These are phyloP conservation scores for Leptopilina myrica DNA, from an alignment of 2,888 invertebrate species.

Conservation along the genomic window DNA sequence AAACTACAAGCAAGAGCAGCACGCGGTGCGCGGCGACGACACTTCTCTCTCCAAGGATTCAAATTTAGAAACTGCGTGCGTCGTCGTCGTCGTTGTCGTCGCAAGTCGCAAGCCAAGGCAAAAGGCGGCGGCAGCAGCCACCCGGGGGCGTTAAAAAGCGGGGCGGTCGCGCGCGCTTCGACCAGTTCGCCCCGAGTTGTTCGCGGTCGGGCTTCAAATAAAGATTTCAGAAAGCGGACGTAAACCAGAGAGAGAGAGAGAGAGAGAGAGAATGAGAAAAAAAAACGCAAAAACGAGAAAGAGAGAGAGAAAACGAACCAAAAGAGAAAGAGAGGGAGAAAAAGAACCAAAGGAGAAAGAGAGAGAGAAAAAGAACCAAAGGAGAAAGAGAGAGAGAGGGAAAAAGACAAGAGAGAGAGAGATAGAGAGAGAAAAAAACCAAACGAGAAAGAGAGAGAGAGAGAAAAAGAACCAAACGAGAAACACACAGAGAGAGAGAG, in stretches of 20 bases:
- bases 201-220: conserved; percentile 68
- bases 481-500: too few species aligned
- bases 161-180: conserved; percentile 63
- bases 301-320: too few species aligned
- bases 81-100: conserved; percentile 54
- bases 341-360: too few species aligned
- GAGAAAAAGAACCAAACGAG: too few species aligned
- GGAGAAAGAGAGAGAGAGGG: too few species aligned
- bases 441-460: too few species aligned
- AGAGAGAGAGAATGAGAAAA: conserved; percentile 27
- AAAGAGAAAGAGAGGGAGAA: too few species aligned
- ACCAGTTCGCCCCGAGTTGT: conserved; percentile 62
- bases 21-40: conserved; percentile 41
- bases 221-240: conserved; percentile 66
- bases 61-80: conserved; percentile 65
- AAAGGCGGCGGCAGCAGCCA: conserved; percentile 14
- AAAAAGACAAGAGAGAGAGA: too few species aligned
- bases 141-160: conserved; percentile 60
- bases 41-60: conserved; percentile 57
- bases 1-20: not conserved
- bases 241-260: conserved; percentile 41
- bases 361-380: too few species aligned
- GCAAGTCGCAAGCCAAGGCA: conserved; percentile 39
- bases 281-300: not conserved
- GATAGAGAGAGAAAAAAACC: too few species aligned